Percentiles rank a stretch among this genome's conserved stretches.
Evolutionary conservation across 2,797 vertebrate genomes (phyloP).

Genomic region (Gymnocypris eckloni): DNA sequence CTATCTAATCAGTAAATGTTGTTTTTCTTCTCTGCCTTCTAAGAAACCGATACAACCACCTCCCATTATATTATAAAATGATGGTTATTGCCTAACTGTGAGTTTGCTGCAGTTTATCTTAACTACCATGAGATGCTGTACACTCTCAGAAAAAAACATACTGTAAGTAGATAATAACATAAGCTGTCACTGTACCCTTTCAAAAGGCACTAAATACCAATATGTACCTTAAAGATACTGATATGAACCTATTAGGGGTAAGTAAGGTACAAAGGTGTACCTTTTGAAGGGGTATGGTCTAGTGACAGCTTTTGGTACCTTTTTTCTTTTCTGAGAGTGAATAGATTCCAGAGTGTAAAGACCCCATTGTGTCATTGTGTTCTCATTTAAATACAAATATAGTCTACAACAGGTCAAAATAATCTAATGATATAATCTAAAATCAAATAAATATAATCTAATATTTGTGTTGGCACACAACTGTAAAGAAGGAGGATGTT

Average conservation of each 20-base stretch:
- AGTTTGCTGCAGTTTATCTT: slow-evolving; percentile 3
- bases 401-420: neutral
- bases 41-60: neutral
- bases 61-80: neutral
- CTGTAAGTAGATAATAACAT: too few species aligned
- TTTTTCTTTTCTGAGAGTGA: neutral
- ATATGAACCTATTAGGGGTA: neutral
- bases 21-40: neutral
- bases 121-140: neutral
- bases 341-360: neutral
- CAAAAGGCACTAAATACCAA: too few species aligned
- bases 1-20: neutral
- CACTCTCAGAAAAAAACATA: neutral
- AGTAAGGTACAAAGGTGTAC: neutral
- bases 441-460: too few species aligned
- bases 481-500: neutral
- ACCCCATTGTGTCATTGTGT: neutral
- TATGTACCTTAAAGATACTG: neutral
- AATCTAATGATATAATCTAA: neutral
- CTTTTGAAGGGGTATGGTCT: neutral
- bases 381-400: neutral
- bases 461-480: neutral
- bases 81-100: too few species aligned
- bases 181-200: too few species aligned
- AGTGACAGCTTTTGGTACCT: neutral